Evolutionary conservation across 2,113 vertebrate species (phyloP), one percentile per base, ranked within the genome.

Genomic region (Cyprinodon tularosa): DNA sequence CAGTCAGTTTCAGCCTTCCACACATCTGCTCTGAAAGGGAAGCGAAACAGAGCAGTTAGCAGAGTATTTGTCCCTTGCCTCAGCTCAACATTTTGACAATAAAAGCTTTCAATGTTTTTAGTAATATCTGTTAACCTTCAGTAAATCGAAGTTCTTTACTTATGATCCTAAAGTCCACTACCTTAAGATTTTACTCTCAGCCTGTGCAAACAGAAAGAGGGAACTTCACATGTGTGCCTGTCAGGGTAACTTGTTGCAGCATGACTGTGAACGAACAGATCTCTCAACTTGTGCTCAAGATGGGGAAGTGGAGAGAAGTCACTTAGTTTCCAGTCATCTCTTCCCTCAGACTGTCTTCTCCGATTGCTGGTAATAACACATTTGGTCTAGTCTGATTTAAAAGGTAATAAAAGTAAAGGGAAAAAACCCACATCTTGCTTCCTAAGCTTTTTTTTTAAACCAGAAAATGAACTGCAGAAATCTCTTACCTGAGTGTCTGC

Each of bases 31-130:
- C 76, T 69, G 74, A 76, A 84, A 73, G 89, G 91, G 93, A 95
- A 95, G 85, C 75, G 90, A 94, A 94, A 95, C 86, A 66, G 68
- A 72, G 65, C 78, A 48, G 87, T 81, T 77, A 42, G 72, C 12
- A 11, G 53, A 29, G 65, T 12, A 37, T 61, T 53, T 14, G 17
- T 61, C 17, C 38, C 48, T 37, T n/a, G 29, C 5, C 29, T 72
- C 59, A 57, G 42, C 11, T 4, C 29, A 0, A 4, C 64, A n/a
- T 2, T 22, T 47, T 36, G 62, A 11, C 59, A 59, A 37, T 13
- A 17, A 77, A 37, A 67, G 44, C 44, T 71, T 50, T 76, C 20
- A 12, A 63, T 45, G 60, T 42, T 22, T 76, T 14, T 69, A 59
- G 60, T 37, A 48, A 38, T 22, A 12, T 13, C 9, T 45, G 45